Percentiles rank a stretch among this genome's conserved stretches.
Evolutionary conservation across 2,888 invertebrate species (phyloP).

Genomic region (Periphyllus acericola): DNA sequence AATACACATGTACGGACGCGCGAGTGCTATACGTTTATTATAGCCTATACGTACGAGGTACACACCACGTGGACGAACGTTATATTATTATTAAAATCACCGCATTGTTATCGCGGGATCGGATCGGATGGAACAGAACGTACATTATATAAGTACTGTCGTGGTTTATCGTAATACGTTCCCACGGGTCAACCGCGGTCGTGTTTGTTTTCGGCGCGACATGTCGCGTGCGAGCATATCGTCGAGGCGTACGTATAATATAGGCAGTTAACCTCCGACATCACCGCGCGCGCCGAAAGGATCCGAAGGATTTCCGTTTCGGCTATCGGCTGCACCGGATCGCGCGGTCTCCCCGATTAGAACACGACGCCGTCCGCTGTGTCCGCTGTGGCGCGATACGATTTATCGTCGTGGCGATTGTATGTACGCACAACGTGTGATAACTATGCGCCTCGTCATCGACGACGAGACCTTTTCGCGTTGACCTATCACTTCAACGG

Average conservation of each 20-base stretch:
- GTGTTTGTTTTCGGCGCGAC: conserved; percentile 39
- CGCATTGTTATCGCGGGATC: not conserved
- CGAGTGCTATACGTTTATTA: too few species aligned
- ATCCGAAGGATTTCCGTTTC: not conserved
- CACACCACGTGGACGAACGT: too few species aligned
- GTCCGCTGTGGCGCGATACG: too few species aligned
- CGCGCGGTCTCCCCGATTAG: not conserved
- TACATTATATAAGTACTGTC: too few species aligned
- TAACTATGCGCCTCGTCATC: conserved; percentile 14
- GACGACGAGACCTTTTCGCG: conserved; percentile 13
- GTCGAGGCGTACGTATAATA: not conserved
- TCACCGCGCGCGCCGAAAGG: not conserved
- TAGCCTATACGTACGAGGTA: not conserved
- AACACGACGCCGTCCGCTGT: not conserved
- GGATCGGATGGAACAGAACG: not conserved
- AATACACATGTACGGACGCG: not conserved
- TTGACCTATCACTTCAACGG: not conserved
- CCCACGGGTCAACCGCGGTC: not conserved
- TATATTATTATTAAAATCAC: not conserved
- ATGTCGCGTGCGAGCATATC: not conserved
- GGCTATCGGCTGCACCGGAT: conserved; percentile 17
- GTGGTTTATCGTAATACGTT: too few species aligned
- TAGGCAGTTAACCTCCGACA: conserved; percentile 9
- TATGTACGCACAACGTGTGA: not conserved
- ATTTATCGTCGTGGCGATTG: too few species aligned